These are phyloP conservation scores for Brachyhypopomus occidentalis DNA, from an alignment of 2,113 vertebrate genomes.

Conservation along the genomic window DNA sequence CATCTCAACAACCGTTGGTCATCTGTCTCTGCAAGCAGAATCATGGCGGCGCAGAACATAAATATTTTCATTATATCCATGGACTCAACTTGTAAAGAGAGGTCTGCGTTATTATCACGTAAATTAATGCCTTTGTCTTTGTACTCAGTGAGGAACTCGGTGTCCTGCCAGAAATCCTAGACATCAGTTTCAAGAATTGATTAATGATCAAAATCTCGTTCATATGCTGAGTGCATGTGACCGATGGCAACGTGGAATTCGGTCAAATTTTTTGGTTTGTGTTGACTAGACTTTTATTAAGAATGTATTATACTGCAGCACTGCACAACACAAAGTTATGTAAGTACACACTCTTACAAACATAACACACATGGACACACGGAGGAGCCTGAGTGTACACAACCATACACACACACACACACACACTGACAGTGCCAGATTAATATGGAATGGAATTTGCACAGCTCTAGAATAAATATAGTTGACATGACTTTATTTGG, in stretches of 20 bases:
- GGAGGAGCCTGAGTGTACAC: too few species aligned
- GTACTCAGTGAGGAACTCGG: neutral
- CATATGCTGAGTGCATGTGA: too few species aligned
- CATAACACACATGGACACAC: neutral
- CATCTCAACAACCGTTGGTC: constrained; percentile 9
- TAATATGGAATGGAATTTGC: too few species aligned
- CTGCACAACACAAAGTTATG: constrained; percentile 1
- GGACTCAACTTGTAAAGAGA: neutral
- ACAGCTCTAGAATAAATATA: too few species aligned
- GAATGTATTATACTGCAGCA: neutral
- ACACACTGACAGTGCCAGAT: neutral
- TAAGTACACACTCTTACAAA: constrained; percentile 15
- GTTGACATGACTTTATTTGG: too few species aligned
- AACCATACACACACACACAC: constrained; percentile 14
- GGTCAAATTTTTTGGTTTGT: neutral
- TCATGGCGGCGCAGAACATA: neutral
- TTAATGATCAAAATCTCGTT: too few species aligned
- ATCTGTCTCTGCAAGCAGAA: neutral
- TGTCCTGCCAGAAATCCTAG: too few species aligned
- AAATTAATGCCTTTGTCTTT: neutral
- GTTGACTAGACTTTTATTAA: neutral
- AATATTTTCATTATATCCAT: constrained; percentile 39
- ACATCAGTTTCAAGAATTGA: too few species aligned
- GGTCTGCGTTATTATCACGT: neutral
- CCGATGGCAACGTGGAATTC: too few species aligned